Base-by-base conservation (phyloP, 2,888 invertebrate species). In the Pandemis cinnamomeana region DNA sequence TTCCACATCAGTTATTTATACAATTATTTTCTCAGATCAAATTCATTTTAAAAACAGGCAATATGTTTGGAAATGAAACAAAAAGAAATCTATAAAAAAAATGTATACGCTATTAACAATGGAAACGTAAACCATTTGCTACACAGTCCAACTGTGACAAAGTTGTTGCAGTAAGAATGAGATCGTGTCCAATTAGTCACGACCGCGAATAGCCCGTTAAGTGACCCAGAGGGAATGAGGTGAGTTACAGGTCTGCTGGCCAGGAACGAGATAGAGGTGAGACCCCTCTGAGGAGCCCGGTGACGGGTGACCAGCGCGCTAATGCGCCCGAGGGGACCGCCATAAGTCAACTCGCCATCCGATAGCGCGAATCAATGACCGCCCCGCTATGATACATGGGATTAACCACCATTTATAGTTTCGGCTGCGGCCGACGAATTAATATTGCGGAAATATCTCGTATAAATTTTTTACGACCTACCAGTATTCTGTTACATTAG, bases 111-210 rank as follows among this genome's bases (percentile, higher is more conserved):
- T 58, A 11, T 58, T 11, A 27, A 11, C 8, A 15, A 11, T 27
- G 11, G 5, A 48, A n/a, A 20, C 15, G 7, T 20, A 55, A 55
- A 55, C 55, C 27, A 53, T 13, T 61, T 55, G 46, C 36, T 67
- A 62, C 63, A 74, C 72, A 70, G 64, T 63, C 64, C 53, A 15
- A 55, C 58, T 55, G 80, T 83, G 83, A 84, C 79, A 86, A 84
- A 85, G 80, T 83, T 81, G 76, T 67, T 77, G 75, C 81, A 76
- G 83, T 85, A 83, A 84, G 77, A 78, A 78, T 76, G 80, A 85
- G 87, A 85, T 82, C 83, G 84, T 93, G 93, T 90, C 91, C 95
- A 95, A 95, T 95, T 95, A 95, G 95, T 90, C 91, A 87, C 87
- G 88, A 90, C 42, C 15, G 41, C 13, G 27, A 58, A 60, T 20